These are phyloP conservation scores for Apistogramma diplotaenia DNA, from an alignment of 2,113 vertebrate species.

Conservation along the genomic window DNA sequence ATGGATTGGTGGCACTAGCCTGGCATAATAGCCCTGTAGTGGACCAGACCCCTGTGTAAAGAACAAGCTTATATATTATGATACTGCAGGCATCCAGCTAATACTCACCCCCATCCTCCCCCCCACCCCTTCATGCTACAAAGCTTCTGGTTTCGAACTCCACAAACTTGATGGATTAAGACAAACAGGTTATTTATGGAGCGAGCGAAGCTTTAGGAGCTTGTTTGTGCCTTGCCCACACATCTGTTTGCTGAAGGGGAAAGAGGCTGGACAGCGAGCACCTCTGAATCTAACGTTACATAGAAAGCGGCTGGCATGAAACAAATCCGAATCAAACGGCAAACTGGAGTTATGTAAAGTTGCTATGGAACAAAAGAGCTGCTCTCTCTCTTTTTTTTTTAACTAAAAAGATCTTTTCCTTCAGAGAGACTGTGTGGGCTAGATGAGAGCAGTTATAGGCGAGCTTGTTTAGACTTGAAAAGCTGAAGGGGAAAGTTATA, in stretches of 20 bases:
- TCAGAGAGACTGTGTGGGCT: conserved; percentile 45
- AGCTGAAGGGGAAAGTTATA: conserved; percentile 33
- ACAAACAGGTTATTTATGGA: conserved; percentile 74
- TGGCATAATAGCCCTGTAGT: conserved; percentile 64
- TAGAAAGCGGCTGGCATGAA: conserved; percentile 48
- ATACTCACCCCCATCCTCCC: conserved; percentile 13
- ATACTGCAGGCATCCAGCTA: conserved; percentile 53
- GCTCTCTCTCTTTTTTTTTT: not conserved
- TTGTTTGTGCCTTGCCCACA: conserved; percentile 63
- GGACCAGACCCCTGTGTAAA: conserved; percentile 57
- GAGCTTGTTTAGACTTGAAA: conserved; percentile 37
- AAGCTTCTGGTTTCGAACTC: conserved; percentile 47
- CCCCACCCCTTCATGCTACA: conserved; percentile 41
- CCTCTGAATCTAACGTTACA: conserved; percentile 44
- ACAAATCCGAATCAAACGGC: conserved; percentile 46
- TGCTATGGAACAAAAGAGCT: conserved; percentile 24
- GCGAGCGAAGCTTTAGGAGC: conserved; percentile 44
- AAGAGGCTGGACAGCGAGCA: conserved; percentile 42
- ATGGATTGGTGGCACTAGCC: conserved; percentile 65
- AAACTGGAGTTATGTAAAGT: conserved; percentile 46
- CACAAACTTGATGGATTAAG: conserved; percentile 71
- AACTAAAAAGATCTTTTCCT: conserved; percentile 24
- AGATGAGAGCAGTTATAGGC: conserved; percentile 25
- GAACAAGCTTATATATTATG: conserved; percentile 71
- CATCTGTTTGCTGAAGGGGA: conserved; percentile 61